Evolutionary conservation across 2,797 vertebrate species (phyloP).

Genomic region (Gallinago stenura): DNA sequence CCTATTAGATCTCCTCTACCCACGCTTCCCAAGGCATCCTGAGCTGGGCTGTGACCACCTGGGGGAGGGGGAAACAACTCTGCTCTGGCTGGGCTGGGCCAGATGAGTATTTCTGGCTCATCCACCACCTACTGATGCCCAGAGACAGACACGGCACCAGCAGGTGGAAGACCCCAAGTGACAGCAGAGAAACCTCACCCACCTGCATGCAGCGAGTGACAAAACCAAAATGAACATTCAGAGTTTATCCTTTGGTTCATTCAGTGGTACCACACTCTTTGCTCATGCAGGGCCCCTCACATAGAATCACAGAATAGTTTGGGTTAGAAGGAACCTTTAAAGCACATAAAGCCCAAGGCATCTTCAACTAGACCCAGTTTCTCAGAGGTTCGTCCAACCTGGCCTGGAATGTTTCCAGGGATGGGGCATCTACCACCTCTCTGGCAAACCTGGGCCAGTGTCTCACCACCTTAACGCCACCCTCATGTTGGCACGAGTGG

Average conservation of each 20-base stretch:
- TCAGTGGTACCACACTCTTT: fast-evolving
- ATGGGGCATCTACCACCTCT: not conserved
- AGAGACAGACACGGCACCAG: fast-evolving
- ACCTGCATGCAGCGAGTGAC: fast-evolving
- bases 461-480: not conserved
- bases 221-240: fast-evolving
- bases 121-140: not conserved
- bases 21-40: too few relatives aligned
- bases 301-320: not conserved
- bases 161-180: fast-evolving
- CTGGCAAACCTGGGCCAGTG: not conserved
- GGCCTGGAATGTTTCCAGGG: not conserved
- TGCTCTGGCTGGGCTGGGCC: not conserved
- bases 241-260: fast-evolving
- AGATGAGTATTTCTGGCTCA: not conserved
- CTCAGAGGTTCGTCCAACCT: not conserved
- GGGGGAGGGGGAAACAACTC: not conserved
- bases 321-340: not conserved
- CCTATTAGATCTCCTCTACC: fast-evolving
- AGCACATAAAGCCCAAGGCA: not conserved
- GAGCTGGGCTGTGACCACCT: fast-evolving
- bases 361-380: not conserved
- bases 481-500: fast-evolving
- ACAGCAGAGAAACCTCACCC: not conserved
- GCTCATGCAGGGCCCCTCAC: not conserved